A percentile compares a stretch with the other conserved stretches of the same genome.
These are phyloP conservation scores for Phylloscopus trochiloides DNA, from an alignment of 2,113 vertebrate species.

Conservation along the genomic window DNA sequence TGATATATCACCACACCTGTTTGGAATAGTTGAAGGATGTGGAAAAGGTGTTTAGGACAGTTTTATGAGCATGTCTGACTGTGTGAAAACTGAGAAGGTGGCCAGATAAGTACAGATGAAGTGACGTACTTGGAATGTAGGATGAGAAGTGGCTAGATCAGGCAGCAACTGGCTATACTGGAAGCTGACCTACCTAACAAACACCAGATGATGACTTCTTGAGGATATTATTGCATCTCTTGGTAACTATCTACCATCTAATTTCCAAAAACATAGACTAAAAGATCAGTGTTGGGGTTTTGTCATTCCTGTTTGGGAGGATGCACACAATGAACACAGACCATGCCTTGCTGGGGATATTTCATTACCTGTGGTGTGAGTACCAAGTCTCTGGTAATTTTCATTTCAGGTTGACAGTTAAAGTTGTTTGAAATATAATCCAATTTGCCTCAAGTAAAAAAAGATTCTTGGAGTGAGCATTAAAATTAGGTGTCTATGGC, in stretches of 20 bases:
- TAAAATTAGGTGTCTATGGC: neutral
- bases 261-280: neutral
- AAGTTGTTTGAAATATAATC: neutral
- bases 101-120: slow-evolving; percentile 3
- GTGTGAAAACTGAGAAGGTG: slow-evolving; percentile 49
- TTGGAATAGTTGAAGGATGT: slow-evolving; percentile 13
- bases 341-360: neutral
- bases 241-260: neutral
- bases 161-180: neutral
- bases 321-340: neutral
- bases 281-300: neutral
- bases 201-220: neutral
- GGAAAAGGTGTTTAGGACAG: slow-evolving; percentile 30
- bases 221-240: neutral
- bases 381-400: neutral
- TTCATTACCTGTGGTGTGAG: neutral
- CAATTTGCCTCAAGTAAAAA: neutral
- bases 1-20: slow-evolving; percentile 39
- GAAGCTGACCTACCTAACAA: neutral
- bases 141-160: slow-evolving; percentile 4
- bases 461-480: neutral
- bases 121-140: slow-evolving; percentile 38
- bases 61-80: neutral
- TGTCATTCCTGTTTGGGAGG: neutral
- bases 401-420: neutral